A percentile compares a stretch with the other conserved stretches of the same genome.
Conservation (phyloP, 2,113 vertebrate genomes). For the Taurulus bubalis region DNA sequence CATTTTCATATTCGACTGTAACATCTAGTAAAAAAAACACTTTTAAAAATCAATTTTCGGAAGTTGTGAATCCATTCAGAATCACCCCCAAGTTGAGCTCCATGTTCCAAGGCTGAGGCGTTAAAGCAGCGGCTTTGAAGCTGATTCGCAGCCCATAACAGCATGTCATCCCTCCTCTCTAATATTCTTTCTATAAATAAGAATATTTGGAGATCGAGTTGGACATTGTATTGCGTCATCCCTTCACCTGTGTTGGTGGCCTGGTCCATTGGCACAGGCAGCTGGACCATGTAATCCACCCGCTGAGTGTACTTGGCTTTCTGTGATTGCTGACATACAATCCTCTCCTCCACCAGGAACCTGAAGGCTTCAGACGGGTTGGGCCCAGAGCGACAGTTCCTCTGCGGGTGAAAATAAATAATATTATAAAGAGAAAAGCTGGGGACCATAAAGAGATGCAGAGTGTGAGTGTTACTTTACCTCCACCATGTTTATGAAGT, state of each 20-base stretch:
- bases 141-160: too few species aligned
- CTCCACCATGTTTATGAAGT: constrained; percentile 99
- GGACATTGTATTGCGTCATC: neutral
- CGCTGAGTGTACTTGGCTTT: constrained; percentile 98
- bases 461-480: constrained; percentile 74
- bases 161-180: neutral
- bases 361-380: constrained; percentile 98
- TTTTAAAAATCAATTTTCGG: too few species aligned
- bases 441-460: neutral
- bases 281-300: constrained; percentile 97
- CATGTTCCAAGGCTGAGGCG: neutral
- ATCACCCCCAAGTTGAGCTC: too few species aligned
- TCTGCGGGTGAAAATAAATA: constrained; percentile 77
- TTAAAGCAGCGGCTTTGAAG: too few species aligned
- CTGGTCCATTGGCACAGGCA: constrained; percentile 97
- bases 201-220: neutral
- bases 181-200: too few species aligned
- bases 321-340: constrained; percentile 96
- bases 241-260: constrained; percentile 94
- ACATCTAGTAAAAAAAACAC: too few species aligned
- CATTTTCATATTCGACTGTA: too few species aligned
- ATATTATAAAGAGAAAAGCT: neutral
- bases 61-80: too few species aligned
- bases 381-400: constrained; percentile 95
- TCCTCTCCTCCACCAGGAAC: constrained; percentile 96